Evolutionary conservation across 2,797 vertebrate species (phyloP).

Genomic region (Alectoris magna): DNA sequence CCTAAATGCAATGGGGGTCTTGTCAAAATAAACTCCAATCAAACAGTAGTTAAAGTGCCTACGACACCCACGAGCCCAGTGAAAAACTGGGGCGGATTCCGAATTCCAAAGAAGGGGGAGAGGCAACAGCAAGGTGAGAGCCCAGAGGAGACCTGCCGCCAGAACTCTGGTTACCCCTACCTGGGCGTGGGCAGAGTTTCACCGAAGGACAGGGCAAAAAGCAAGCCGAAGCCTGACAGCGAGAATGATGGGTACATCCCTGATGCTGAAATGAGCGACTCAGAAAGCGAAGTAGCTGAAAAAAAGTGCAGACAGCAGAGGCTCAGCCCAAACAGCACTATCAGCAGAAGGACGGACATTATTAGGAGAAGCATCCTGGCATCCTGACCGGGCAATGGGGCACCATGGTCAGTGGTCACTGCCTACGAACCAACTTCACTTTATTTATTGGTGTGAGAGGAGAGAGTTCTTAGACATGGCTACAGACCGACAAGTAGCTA

Average conservation of each 20-base stretch:
- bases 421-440: conserved; percentile 27
- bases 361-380: conserved; percentile 93
- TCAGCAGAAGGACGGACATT: conserved; percentile 88
- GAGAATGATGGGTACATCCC: conserved; percentile 86
- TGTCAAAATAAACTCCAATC: conserved; percentile 76
- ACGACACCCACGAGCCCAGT: conserved; percentile 82
- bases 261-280: conserved; percentile 83
- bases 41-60: conserved; percentile 79
- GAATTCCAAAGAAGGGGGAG: conserved; percentile 93
- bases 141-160: conserved; percentile 70
- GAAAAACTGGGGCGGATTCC: conserved; percentile 95
- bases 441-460: conserved; percentile 14
- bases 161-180: conserved; percentile 71
- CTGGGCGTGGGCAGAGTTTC: conserved; percentile 72
- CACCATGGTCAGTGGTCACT: background rate
- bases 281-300: conserved; percentile 82
- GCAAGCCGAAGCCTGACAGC: conserved; percentile 79
- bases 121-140: conserved; percentile 77
- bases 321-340: conserved; percentile 82
- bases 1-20: conserved; percentile 83
- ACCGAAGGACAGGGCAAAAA: conserved; percentile 80
- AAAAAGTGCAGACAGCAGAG: conserved; percentile 87
- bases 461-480: conserved; percentile 4
- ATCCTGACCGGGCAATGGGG: conserved; percentile 81
- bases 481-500: conserved; percentile 29